Evolutionary conservation across 2,888 invertebrate genomes (phyloP), one percentile per base, ranked within the genome.

Genomic region (Cremastinae sp.): DNA sequence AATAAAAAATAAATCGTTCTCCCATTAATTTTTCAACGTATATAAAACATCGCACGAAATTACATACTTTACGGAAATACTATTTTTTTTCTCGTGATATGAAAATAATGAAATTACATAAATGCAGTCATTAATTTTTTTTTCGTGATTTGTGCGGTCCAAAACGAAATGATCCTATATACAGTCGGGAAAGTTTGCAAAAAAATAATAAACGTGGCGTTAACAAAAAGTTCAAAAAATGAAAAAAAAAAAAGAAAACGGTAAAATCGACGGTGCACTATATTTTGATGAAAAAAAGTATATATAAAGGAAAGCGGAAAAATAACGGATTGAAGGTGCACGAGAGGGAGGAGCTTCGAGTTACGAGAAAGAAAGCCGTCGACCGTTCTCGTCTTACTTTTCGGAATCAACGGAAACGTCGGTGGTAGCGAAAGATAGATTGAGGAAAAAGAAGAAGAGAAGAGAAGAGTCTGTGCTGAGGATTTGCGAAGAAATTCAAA

Each of bases 361-460:
- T 72, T 76, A 76, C 70, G 16, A 49, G n/a, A 53, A 14, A 59
- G n/a, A 74, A 72, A 77, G 62, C 61, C 38, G 68, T 54, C 66
- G 83, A 84, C 85, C 87, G 86, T 84, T 87, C 87, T 87, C 87
- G 84, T 83, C 82, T 87, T 87, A 87, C 87, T 84, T 86, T 79
- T 79, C 28, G 75, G 81, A 82, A 83, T 83, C 81, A 81, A 71
- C 75, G 71, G 71, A 64, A 49, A 76, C 75, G 9, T 45, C 78
- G 69, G 47, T 43, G 74, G 66, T 68, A 70, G 61, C n/a, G n/a
- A 74, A 78, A 76, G 75, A 68, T 79, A 66, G 8, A 2, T 79
- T 74, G 78, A 74, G 49, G 59, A 20, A 36, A 70, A 79, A 28
- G 28, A 28, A 28, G 2, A 5, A 28, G 28, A 5, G 28, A 28